phyloP scores from a whole-genome alignment of 2,888 invertebrate genomes.

The Cephus spinipes region DNA sequence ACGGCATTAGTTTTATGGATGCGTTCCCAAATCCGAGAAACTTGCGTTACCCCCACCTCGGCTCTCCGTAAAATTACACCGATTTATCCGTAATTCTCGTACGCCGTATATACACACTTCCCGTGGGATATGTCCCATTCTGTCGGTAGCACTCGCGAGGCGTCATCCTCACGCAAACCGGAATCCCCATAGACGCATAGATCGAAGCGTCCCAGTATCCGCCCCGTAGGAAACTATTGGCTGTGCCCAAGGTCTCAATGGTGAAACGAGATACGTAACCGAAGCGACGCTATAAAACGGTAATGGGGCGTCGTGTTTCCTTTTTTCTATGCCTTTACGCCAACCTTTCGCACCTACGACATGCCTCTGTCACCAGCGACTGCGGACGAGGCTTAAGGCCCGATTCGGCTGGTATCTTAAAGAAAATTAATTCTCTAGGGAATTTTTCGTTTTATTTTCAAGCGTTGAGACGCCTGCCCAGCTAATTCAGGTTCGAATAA shows the following conservation, averaged over 20 bases:
- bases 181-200: conserved; percentile 38
- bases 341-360: neutral
- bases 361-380: neutral
- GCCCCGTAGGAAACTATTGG: conserved; percentile 58
- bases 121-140: neutral
- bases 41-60: neutral
- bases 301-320: conserved; percentile 66
- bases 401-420: neutral
- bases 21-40: conserved; percentile 34
- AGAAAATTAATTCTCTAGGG: neutral
- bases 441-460: neutral
- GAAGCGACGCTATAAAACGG: conserved; percentile 63
- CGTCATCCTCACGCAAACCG: neutral
- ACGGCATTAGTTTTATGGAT: conserved; percentile 35
- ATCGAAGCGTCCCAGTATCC: conserved; percentile 43
- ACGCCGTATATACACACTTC: neutral
- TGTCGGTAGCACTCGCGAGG: neutral
- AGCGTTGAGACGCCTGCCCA: neutral
- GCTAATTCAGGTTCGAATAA: neutral
- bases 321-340: conserved; percentile 51
- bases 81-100: neutral
- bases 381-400: neutral
- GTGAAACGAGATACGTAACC: conserved; percentile 65
- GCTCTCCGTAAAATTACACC: neutral
- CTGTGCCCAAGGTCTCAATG: conserved; percentile 63